Evolutionary conservation across 1,140 invertebrate species (phyloP), one percentile per base, ranked within the genome.

Genomic region (Penaeus vannamei): DNA sequence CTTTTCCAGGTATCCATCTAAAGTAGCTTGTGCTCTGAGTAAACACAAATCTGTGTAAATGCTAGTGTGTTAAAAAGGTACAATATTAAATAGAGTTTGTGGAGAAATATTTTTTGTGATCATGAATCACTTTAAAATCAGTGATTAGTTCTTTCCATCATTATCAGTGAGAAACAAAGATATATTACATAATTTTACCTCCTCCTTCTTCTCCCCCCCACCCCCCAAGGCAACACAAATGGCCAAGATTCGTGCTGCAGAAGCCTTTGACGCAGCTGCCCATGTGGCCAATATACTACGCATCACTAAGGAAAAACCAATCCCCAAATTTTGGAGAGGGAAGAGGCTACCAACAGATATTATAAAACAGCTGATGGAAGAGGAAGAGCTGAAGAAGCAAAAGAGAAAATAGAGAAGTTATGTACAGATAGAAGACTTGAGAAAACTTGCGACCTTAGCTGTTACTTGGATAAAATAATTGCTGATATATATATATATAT

Each of bases 261-360:
- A 97, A 90, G 94, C 94, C 29, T 98, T 97, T 93, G 95, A 96
- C 90, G 95, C 97, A 0, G 95, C 95, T 90, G 92, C 94, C 83
- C 96, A 96, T 93, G 96, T 97, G 0, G 91, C 93, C 1, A 94
- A 95, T 26, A 95, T 95, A 91, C 91, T 97, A 0, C 91, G 93
- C 36, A 93, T 94, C 90, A 94, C 95, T 0, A 95, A 95, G 90
- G 94, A 95, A 91, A 94, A 94, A 60, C 94, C 94, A 0, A 91
- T 96, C 61, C 96, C 96, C 5, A 94, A 92, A 3, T 94, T 93
- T 62, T 96, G 94, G 94, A 94, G 94, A 91, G 96, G 96, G 91
- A 94, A 95, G 89, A 92, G 94, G 17, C 92, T 96, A 20, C 96
- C 96, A 0, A 93, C 94, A 91, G 94, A 94, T 92, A 94, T 95